Conservation (phyloP, 1,140 invertebrate species). For the Brachionus rubens region DNA sequence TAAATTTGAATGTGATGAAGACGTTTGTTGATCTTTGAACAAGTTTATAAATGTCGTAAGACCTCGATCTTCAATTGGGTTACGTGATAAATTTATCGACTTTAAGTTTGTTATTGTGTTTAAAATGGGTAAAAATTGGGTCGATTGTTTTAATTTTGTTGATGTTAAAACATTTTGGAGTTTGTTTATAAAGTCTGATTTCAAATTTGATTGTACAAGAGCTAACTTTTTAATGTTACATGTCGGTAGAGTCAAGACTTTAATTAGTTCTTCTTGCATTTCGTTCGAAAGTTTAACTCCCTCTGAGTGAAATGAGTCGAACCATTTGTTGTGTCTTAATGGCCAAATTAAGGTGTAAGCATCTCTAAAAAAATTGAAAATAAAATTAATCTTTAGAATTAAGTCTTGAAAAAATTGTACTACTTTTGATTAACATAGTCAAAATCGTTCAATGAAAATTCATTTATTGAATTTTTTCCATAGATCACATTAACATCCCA, state of each 20-base stretch:
- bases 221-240: conserved; percentile 26
- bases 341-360: conserved; percentile 2
- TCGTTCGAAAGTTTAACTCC: conserved; percentile 31
- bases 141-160: not conserved
- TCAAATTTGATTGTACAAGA: conserved; percentile 32
- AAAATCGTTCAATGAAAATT: conserved; percentile 44
- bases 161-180: not conserved
- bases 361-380: not conserved
- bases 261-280: conserved; percentile 43
- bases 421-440: conserved; percentile 41
- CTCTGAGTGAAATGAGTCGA: conserved; percentile 31
- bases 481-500: conserved; percentile 45
- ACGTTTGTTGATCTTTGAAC: conserved; percentile 34
- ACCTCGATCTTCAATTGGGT: conserved; percentile 39
- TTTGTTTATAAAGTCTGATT: conserved; percentile 40
- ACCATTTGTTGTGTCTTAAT: conserved; percentile 41
- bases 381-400: no score
- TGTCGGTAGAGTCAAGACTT: conserved; percentile 15
- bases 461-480: conserved; percentile 41
- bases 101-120: conserved; percentile 14
- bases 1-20: not conserved
- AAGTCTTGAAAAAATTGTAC: no score
- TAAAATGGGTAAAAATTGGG: not conserved
- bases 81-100: conserved; percentile 23
- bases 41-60: conserved; percentile 6